Conservation (phyloP, 2,888 invertebrate genomes). For the Frankliniella intonsa region DNA sequence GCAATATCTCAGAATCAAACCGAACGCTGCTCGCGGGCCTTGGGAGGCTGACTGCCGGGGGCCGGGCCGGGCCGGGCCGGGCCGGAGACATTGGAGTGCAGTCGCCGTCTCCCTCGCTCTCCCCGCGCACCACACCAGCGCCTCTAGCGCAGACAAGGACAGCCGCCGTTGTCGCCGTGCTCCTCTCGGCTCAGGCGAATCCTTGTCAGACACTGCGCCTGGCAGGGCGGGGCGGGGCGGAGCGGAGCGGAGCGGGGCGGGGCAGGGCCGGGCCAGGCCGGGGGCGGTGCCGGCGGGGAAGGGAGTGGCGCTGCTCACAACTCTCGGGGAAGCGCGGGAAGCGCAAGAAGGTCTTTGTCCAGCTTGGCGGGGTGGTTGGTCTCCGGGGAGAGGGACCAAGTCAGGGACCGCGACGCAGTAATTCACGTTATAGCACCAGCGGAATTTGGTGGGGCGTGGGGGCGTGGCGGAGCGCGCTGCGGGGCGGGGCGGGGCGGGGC, state of each 20-base stretch:
- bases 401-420: neutral
- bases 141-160: neutral
- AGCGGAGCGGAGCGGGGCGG: neutral
- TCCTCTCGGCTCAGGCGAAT: neutral
- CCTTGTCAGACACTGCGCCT: neutral
- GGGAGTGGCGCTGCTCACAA: neutral
- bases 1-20: slow-evolving; percentile 26
- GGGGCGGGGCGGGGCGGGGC: no score
- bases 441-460: neutral
- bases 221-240: neutral
- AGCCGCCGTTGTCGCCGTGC: neutral
- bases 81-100: neutral
- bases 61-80: neutral
- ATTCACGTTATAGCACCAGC: slow-evolving; percentile 18
- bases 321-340: slow-evolving; percentile 1
- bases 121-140: neutral
- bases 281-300: neutral
- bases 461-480: neutral
- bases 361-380: neutral
- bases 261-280: neutral
- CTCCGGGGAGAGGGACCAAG: neutral
- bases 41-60: neutral
- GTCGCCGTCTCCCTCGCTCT: no score
- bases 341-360: slow-evolving; percentile 24
- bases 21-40: neutral